Base-by-base conservation (phyloP, 2,797 vertebrate species). In the Xiphophorus birchmanni region DNA sequence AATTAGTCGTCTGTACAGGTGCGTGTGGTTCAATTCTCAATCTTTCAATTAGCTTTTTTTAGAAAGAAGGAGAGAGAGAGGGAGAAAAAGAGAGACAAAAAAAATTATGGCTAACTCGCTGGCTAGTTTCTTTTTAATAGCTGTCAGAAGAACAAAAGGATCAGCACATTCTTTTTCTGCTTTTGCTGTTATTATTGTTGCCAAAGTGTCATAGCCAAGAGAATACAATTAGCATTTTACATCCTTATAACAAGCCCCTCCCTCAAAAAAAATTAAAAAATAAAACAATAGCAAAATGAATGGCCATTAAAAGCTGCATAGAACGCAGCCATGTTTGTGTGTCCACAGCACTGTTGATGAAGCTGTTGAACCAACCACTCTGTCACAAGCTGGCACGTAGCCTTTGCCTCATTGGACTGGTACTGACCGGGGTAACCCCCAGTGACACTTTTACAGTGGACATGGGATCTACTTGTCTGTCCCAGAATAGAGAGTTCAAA, bases 401-500 rank as follows among this genome's bases (percentile, higher is more conserved):
- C 67, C 65, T 82, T 23, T 54, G 75, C 81, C 88, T 90, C 75
- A 85, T 3, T 87, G 89, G 86, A 86, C 81, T 73, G 77, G 73
- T 13, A 32, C 75, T 87, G 88, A 88, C 85, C 44, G 21, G 56
- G 75, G 75, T 83, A 86, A 88, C 84, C 87, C 87, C 91, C 69
- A 89, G 80, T 86, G 86, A 90, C 92, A 91, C 74, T 58, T 56
- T 83, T 81, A 88, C 80, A 88, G 80, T 75, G 86, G 91, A 87
- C 82, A 81, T 74, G 91, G 88, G 86, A 89, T 85, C 81, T 48
- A 65, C 79, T 80, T 71, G 81, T 89, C 86, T 84, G 78, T 86
- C 84, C 87, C 58, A 73, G 80, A 87, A 85, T 87, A 58, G 75
- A 63, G 82, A 86, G 91, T 89, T 93, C 90, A 92, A 80, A 88